These are phyloP conservation scores for Trichopoda pennipes DNA, from an alignment of 2,888 invertebrate species.

Conservation along the genomic window DNA sequence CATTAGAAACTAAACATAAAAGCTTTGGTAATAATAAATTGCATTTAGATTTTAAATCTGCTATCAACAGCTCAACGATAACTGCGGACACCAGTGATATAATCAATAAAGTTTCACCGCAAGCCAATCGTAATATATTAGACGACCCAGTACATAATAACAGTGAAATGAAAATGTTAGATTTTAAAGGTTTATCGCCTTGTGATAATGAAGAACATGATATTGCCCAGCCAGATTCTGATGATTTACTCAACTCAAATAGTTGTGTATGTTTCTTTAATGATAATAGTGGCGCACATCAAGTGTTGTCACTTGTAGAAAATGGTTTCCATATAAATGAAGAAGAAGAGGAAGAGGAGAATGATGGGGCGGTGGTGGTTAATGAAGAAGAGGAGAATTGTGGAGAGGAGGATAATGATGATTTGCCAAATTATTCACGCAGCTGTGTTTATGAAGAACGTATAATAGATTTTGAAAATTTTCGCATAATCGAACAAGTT, in stretches of 20 bases:
- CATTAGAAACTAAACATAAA: neutral
- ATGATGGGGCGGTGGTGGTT: neutral
- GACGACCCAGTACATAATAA: neutral
- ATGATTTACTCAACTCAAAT: neutral
- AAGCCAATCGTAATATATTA: neutral
- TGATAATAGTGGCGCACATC: neutral
- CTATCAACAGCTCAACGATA: neutral
- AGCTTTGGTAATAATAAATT: neutral
- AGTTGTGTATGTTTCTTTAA: slow-evolving; percentile 50
- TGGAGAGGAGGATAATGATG: slow-evolving; percentile 25
- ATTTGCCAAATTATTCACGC: slow-evolving; percentile 62
- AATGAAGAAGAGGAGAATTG: neutral
- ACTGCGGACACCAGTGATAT: neutral
- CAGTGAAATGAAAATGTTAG: neutral
- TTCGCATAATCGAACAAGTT: slow-evolving; percentile 77
- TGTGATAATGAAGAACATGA: neutral
- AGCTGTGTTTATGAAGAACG: slow-evolving; percentile 70
- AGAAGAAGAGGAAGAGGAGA: neutral
- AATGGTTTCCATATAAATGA: slow-evolving; percentile 34
- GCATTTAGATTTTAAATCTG: neutral
- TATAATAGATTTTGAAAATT: slow-evolving; percentile 76
- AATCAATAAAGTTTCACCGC: neutral
- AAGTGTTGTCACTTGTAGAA: slow-evolving; percentile 44
- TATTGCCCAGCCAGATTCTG: neutral
- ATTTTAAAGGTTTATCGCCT: neutral